Evolutionary conservation across 2,113 vertebrate species (phyloP).

Genomic region (Xenus cinereus): DNA sequence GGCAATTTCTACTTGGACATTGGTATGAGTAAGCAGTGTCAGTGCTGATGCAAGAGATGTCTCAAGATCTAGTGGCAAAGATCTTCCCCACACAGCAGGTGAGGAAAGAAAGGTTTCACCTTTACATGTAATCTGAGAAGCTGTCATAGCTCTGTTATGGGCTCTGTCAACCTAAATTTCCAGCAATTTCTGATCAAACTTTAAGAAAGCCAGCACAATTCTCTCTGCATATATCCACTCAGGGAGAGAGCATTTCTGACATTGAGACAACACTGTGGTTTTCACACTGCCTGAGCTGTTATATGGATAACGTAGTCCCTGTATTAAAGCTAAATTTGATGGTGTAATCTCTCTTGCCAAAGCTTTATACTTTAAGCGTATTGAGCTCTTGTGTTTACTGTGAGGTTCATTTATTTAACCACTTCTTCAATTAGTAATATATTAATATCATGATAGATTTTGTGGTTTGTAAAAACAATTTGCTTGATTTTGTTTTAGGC

Average conservation of each 20-base stretch:
- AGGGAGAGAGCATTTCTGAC: neutral
- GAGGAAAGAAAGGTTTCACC: neutral
- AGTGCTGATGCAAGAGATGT: neutral
- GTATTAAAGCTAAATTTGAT: neutral
- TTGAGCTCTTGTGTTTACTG: neutral
- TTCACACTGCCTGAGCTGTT: neutral
- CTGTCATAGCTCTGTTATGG: too few species aligned
- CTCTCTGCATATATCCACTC: neutral
- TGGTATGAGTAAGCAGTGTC: neutral
- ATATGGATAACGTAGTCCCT: neutral
- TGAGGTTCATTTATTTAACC: neutral
- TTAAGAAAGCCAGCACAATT: neutral
- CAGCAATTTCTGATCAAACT: neutral
- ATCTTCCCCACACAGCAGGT: neutral
- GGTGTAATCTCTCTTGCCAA: neutral
- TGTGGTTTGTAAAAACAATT: slow-evolving; percentile 14
- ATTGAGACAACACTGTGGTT: neutral
- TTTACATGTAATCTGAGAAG: neutral
- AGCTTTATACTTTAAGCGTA: neutral
- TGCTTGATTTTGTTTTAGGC: neutral
- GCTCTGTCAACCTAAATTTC: neutral
- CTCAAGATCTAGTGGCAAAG: neutral
- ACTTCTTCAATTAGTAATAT: slow-evolving; percentile 30
- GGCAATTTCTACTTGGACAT: neutral
- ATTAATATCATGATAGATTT: slow-evolving; percentile 18